Conservation (phyloP, 1,140 invertebrate genomes). For the Cydia amplana region DNA sequence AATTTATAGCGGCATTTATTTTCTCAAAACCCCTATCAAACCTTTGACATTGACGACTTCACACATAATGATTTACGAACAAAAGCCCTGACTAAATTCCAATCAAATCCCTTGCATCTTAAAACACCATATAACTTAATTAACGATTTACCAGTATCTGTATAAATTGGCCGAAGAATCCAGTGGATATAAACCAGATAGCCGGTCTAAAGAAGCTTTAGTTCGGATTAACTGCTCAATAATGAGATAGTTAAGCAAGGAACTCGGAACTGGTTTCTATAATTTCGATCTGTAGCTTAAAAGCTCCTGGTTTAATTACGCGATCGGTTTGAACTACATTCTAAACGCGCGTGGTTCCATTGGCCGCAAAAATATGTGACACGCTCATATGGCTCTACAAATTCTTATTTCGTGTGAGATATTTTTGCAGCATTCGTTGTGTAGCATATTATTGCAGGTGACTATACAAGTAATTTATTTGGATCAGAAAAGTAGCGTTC, state of each 20-base stretch:
- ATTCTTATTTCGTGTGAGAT: no score
- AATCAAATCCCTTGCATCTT: conserved; percentile 5
- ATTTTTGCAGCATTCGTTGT: no score
- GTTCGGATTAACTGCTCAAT: conserved; percentile 46
- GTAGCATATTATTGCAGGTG: no score
- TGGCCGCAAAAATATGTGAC: conserved; percentile 22
- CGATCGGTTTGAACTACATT: conserved; percentile 48
- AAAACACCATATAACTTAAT: conserved; percentile 26
- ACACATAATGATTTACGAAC: conserved; percentile 23
- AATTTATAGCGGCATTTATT: conserved; percentile 12
- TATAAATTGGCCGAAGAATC: conserved; percentile 39
- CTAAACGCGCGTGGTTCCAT: conserved; percentile 42
- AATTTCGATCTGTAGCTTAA: conserved; percentile 53
- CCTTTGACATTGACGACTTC: conserved; percentile 30
- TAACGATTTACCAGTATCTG: conserved; percentile 19
- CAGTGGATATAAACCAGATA: conserved; percentile 60
- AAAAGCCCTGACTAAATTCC: background rate
- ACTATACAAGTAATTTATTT: no score
- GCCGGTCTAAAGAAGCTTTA: conserved; percentile 48
- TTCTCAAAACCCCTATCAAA: conserved; percentile 5
- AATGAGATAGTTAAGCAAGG: conserved; percentile 44
- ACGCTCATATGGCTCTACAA: no score
- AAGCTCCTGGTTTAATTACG: conserved; percentile 55
- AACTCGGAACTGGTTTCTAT: conserved; percentile 51
- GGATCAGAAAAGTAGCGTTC: no score